phyloP scores from a whole-genome alignment of 2,113 vertebrate genomes.

The Oncorhynchus keta region DNA sequence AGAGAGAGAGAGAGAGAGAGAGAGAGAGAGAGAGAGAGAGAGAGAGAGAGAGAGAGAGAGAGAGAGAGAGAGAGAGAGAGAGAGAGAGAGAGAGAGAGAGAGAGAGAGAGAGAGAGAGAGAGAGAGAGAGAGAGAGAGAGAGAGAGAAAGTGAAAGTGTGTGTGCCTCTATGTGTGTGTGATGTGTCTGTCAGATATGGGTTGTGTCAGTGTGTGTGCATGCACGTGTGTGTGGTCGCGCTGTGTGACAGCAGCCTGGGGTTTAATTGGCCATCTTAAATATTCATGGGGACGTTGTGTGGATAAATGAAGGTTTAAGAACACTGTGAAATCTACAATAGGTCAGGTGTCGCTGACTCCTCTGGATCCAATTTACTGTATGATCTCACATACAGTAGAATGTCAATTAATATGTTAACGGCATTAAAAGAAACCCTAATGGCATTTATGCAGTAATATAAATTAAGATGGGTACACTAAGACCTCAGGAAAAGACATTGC shows the following conservation, averaged over 20 bases:
- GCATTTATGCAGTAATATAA: slow-evolving; percentile 68
- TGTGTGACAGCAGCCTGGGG: slow-evolving; percentile 38
- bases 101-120: too few species aligned
- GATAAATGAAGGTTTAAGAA: slow-evolving; percentile 79
- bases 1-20: too few species aligned
- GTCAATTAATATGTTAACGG: slow-evolving; percentile 79
- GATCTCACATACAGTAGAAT: slow-evolving; percentile 63
- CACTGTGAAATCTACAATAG: slow-evolving; percentile 76
- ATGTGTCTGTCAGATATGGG: background rate
- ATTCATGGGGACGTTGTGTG: slow-evolving; percentile 76
- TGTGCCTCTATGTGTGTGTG: background rate
- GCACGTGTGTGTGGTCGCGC: slow-evolving; percentile 26
- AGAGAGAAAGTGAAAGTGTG: too few species aligned
- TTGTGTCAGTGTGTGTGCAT: slow-evolving; percentile 28
- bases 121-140: too few species aligned
- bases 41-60: too few species aligned
- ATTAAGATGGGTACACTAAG: slow-evolving; percentile 55
- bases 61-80: too few species aligned
- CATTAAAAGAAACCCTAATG: slow-evolving; percentile 70
- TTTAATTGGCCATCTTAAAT: slow-evolving; percentile 79
- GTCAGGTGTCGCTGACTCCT: slow-evolving; percentile 74
- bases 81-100: too few species aligned
- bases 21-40: too few species aligned
- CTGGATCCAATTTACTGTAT: slow-evolving; percentile 75
- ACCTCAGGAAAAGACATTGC: slow-evolving; percentile 52